These are phyloP conservation scores for Vombatus ursinus DNA, from an alignment of 2,113 vertebrate species.

Conservation along the genomic window DNA sequence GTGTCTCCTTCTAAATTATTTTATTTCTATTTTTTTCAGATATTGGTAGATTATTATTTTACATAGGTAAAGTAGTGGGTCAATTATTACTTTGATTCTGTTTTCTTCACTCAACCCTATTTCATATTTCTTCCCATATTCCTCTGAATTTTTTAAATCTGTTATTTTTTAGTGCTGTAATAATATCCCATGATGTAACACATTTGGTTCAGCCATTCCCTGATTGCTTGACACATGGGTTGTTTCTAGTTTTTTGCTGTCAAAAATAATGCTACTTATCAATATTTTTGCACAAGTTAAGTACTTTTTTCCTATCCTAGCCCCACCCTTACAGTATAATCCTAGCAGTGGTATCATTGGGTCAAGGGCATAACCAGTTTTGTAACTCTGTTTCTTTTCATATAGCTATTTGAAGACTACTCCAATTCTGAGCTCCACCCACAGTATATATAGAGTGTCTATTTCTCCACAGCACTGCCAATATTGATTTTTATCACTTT, in stretches of 20 bases:
- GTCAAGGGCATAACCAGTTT: background rate
- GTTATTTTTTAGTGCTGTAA: background rate
- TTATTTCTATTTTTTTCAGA: background rate
- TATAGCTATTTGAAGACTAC: background rate
- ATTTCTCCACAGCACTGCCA: background rate
- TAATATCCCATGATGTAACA: background rate
- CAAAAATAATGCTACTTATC: background rate
- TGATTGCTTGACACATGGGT: background rate
- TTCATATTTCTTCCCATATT: background rate
- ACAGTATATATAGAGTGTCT: background rate
- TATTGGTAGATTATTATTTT: background rate
- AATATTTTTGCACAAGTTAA: background rate
- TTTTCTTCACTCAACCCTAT: background rate
- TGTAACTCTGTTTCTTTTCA: background rate
- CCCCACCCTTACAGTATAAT: background rate
- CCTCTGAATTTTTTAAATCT: background rate
- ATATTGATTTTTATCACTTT: background rate
- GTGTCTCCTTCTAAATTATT: background rate
- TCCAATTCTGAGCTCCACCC: background rate
- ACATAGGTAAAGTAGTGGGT: background rate
- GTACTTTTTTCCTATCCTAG: background rate
- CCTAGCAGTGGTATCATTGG: background rate
- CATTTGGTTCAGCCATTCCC: background rate
- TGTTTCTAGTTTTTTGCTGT: background rate
- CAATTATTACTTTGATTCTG: background rate